Evolutionary conservation across 1,140 invertebrate genomes (phyloP).

Genomic region (Polypedilum vanderplanki): DNA sequence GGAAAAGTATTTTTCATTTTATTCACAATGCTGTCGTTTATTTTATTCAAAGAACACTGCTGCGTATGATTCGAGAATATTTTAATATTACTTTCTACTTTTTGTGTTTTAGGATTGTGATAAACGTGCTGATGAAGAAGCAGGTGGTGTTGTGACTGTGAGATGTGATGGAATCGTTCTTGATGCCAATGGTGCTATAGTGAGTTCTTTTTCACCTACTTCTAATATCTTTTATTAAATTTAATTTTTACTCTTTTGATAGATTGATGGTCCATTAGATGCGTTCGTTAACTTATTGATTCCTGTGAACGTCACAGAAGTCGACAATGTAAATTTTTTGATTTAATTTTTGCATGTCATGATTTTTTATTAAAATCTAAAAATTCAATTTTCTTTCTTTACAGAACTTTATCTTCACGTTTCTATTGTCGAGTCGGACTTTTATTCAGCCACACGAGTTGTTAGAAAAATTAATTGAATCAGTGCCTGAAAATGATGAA

Average conservation of each 20-base stretch:
- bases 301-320: background rate
- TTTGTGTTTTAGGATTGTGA: background rate
- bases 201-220: background rate
- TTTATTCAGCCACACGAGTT: slow-evolving; percentile 43
- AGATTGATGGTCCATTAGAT: slow-evolving; percentile 22
- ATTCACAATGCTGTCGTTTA: background rate
- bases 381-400: background rate
- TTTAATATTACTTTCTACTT: background rate
- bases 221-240: background rate
- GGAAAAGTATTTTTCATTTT: background rate
- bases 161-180: background rate
- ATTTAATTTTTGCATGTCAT: background rate
- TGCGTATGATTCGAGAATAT: background rate
- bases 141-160: background rate
- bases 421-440: slow-evolving; percentile 42
- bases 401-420: slow-evolving; percentile 43
- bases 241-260: background rate
- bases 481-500: slow-evolving; percentile 39
- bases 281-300: background rate
- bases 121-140: background rate
- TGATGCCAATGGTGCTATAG: slow-evolving; percentile 1
- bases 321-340: slow-evolving; percentile 17
- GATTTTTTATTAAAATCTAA: background rate
- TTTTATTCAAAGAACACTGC: background rate
- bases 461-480: slow-evolving; percentile 40